Percentiles rank a stretch among this genome's conserved stretches.
These are phyloP conservation scores for Ophioninae sp. DNA, from an alignment of 2,888 invertebrate species.

Conservation along the genomic window DNA sequence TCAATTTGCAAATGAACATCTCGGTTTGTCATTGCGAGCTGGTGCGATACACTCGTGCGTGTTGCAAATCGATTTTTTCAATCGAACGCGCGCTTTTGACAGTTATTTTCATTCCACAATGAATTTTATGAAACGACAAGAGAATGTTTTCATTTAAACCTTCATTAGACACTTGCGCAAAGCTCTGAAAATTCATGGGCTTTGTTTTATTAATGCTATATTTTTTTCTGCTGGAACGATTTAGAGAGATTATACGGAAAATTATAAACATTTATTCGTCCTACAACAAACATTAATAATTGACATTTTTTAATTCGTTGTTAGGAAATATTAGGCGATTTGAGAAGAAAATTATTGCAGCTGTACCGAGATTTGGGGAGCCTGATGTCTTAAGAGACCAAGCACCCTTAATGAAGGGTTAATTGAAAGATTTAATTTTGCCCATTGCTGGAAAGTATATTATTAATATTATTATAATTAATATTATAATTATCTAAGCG, in stretches of 20 bases:
- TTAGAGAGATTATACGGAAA: not conserved
- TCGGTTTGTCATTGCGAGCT: not conserved
- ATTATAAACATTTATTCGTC: not conserved
- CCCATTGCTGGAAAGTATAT: not conserved
- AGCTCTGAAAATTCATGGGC: not conserved
- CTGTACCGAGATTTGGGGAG: not conserved
- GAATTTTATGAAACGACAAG: not conserved
- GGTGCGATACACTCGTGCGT: not conserved
- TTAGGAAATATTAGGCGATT: not conserved
- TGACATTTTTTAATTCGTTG: not conserved
- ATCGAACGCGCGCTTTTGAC: not conserved
- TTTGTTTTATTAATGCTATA: not conserved
- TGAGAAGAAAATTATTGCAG: not conserved
- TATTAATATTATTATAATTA: not conserved
- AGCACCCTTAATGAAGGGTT: not conserved
- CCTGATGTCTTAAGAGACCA: not conserved
- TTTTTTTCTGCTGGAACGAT: not conserved
- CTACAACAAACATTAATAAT: not conserved
- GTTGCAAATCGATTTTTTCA: slow-evolving; percentile 4
- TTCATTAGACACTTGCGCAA: not conserved
- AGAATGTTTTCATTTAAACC: not conserved
- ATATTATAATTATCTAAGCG: slow-evolving; percentile 36
- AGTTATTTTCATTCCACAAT: not conserved
- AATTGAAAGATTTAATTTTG: slow-evolving; percentile 10
- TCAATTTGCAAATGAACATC: slow-evolving; percentile 13